Evolutionary conservation across 1,140 invertebrate genomes (phyloP).

Genomic region (Cotesia glomerata): DNA sequence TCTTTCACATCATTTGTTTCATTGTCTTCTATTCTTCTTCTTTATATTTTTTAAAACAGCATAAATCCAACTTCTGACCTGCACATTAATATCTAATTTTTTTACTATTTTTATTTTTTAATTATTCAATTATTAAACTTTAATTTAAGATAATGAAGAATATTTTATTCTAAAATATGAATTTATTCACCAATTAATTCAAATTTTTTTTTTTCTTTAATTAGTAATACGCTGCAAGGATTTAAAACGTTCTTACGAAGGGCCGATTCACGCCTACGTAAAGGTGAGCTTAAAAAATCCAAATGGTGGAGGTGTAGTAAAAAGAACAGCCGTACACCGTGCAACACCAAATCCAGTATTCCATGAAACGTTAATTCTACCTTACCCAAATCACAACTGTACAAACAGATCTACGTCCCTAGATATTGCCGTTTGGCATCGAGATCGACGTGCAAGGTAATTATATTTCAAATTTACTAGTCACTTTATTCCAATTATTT

Average conservation of each 20-base stretch:
- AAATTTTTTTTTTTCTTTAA: slow-evolving; percentile 24
- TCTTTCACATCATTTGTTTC: neutral
- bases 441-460: slow-evolving; percentile 62
- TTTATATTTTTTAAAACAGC: neutral
- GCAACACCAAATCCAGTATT: slow-evolving; percentile 61
- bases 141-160: no score
- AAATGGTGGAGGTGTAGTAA: slow-evolving; percentile 52
- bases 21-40: neutral
- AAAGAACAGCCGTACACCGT: slow-evolving; percentile 61
- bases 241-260: slow-evolving; percentile 54
- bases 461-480: neutral
- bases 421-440: slow-evolving; percentile 63
- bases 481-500: neutral
- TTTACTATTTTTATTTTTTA: neutral
- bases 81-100: neutral
- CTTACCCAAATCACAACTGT: slow-evolving; percentile 52
- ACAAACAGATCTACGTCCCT: slow-evolving; percentile 52
- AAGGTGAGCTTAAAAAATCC: slow-evolving; percentile 57
- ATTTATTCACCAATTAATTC: neutral
- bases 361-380: slow-evolving; percentile 57
- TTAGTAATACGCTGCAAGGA: slow-evolving; percentile 62
- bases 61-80: neutral
- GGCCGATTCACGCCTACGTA: slow-evolving; percentile 60
- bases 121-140: neutral
- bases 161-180: neutral